A percentile compares a stretch with the other conserved stretches of the same genome.
These are phyloP conservation scores for Sorex araneus DNA, from an alignment of 2,113 vertebrate species.

Conservation along the genomic window DNA sequence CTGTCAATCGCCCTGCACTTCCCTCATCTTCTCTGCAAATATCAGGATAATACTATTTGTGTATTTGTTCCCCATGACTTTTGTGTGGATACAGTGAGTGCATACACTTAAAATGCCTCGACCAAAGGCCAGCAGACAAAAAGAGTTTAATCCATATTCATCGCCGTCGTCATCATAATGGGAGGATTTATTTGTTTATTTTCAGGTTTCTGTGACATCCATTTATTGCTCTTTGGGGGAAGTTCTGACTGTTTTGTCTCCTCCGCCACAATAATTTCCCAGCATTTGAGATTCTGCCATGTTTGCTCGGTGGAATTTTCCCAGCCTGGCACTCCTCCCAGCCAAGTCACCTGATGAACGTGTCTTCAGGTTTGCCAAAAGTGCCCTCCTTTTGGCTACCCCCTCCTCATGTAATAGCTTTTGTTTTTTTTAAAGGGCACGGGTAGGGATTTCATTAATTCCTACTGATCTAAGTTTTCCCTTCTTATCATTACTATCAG, in stretches of 20 bases:
- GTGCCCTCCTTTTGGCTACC: no score
- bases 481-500: slow-evolving; percentile 60
- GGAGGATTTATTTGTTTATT: not conserved
- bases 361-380: not conserved
- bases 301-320: not conserved
- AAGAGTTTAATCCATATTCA: not conserved
- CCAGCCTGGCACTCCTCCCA: rapidly evolving
- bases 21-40: not conserved
- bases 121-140: not conserved
- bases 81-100: not conserved
- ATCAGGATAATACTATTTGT: not conserved
- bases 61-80: not conserved
- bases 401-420: slow-evolving; percentile 38
- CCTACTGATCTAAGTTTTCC: slow-evolving; percentile 59
- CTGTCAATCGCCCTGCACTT: not conserved
- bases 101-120: not conserved
- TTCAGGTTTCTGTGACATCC: not conserved
- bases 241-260: not conserved
- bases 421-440: not conserved
- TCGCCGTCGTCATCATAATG: not conserved
- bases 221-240: not conserved
- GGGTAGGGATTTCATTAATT: slow-evolving; percentile 57
- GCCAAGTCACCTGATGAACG: not conserved
- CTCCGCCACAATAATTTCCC: not conserved
- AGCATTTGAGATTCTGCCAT: no score